Conservation (phyloP, 1,140 invertebrate genomes). For the Drosophila funebris region DNA sequence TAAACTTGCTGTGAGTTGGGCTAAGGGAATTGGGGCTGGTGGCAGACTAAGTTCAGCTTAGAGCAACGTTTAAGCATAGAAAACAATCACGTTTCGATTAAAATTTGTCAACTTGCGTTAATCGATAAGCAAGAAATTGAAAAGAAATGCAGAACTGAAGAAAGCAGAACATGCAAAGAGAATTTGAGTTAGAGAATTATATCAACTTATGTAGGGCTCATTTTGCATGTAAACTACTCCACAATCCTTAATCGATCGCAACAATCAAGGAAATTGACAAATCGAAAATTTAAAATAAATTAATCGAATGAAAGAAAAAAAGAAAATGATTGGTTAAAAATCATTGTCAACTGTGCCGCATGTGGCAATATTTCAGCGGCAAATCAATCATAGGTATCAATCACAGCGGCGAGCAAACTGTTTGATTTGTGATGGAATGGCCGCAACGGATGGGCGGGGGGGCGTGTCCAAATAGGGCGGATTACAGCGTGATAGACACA, state of each 20-base stretch:
- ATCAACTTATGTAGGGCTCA: too few relatives aligned
- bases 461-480: constrained; percentile 15
- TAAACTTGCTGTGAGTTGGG: neutral
- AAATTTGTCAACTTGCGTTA: neutral
- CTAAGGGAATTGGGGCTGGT: neutral
- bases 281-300: neutral
- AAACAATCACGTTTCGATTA: neutral
- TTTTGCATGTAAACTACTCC: too few relatives aligned
- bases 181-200: too few relatives aligned
- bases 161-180: too few relatives aligned
- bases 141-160: too few relatives aligned
- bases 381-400: constrained; percentile 58
- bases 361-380: constrained; percentile 30
- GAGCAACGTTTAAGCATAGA: neutral
- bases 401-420: constrained; percentile 3
- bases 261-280: neutral
- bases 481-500: constrained; percentile 61
- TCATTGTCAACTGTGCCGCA: constrained; percentile 28
- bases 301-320: neutral
- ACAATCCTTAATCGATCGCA: too few relatives aligned
- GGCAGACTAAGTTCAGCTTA: neutral
- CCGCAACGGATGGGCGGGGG: too few relatives aligned
- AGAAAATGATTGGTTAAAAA: neutral
- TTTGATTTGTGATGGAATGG: neutral
- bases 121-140: neutral